Percentiles rank a stretch among this genome's conserved stretches.
phyloP scores from a whole-genome alignment of 2,797 vertebrate species.

The Tauraco hartlaubi region DNA sequence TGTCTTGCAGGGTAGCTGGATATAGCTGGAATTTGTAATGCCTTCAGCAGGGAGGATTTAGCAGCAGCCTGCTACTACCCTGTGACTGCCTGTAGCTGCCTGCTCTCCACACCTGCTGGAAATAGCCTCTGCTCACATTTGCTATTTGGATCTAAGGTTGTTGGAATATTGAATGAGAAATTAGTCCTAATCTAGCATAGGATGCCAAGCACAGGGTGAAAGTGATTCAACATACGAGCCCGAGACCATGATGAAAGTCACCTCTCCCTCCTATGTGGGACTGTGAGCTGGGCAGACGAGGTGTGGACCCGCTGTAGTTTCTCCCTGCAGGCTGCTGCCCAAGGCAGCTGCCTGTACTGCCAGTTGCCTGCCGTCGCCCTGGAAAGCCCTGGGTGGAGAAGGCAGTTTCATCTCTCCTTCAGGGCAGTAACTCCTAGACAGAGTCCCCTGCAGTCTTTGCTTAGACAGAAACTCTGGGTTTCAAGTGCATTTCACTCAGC shows the following conservation, averaged over 20 bases:
- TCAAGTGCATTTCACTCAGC: background rate
- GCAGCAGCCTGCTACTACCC: background rate
- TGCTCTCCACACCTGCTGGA: background rate
- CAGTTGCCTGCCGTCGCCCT: background rate
- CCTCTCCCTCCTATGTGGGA: background rate
- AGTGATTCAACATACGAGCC: background rate
- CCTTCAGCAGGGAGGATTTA: background rate
- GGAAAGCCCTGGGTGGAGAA: background rate
- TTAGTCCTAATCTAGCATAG: background rate
- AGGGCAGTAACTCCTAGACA: background rate
- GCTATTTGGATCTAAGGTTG: background rate
- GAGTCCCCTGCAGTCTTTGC: background rate
- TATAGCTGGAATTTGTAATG: background rate
- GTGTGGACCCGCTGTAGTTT: rapidly evolving
- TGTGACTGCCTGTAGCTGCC: background rate
- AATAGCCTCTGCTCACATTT: background rate
- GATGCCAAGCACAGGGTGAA: background rate
- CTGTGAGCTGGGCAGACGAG: rapidly evolving
- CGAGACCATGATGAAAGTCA: background rate
- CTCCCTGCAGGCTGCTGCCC: background rate
- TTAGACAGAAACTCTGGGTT: background rate
- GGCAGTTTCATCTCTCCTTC: background rate
- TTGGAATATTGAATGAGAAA: background rate
- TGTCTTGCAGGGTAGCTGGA: background rate
- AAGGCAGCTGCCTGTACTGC: background rate